Percentiles rank a stretch among this genome's conserved stretches.
phyloP scores from a whole-genome alignment of 2,113 vertebrate species.

The Cynoglossus semilaevis region DNA sequence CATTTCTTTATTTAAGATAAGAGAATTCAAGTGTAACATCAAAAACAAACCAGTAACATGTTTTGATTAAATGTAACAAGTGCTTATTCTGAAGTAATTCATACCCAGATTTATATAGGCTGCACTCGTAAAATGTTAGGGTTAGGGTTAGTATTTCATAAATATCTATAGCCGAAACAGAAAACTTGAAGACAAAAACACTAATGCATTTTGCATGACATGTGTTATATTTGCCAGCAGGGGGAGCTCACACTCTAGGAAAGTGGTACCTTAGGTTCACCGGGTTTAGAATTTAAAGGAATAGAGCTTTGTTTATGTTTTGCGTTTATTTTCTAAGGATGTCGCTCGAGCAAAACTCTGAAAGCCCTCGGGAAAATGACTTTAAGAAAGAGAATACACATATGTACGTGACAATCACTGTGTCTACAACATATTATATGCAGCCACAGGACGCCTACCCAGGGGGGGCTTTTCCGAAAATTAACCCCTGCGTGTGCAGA shows the following conservation, averaged over 20 bases:
- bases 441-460: slow-evolving; percentile 58
- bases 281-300: slow-evolving; percentile 45
- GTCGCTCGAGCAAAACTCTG: slow-evolving; percentile 11
- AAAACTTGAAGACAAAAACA: too few species aligned
- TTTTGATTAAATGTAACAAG: too few species aligned
- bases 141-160: too few species aligned
- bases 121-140: too few species aligned
- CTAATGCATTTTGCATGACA: background rate
- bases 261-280: slow-evolving; percentile 26
- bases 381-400: background rate
- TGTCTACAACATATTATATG: slow-evolving; percentile 33
- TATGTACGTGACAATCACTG: slow-evolving; percentile 9
- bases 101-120: too few species aligned
- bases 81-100: too few species aligned
- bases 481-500: slow-evolving; percentile 64
- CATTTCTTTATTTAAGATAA: too few species aligned
- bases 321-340: slow-evolving; percentile 12
- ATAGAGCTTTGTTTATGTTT: slow-evolving; percentile 32
- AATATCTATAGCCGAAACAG: too few species aligned
- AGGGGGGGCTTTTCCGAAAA: slow-evolving; percentile 54
- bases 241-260: slow-evolving; percentile 49
- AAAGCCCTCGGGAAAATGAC: background rate
- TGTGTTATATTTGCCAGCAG: slow-evolving; percentile 33
- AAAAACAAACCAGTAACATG: too few species aligned
- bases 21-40: too few species aligned